Evolutionary conservation across 2,797 vertebrate species (phyloP).

Genomic region (Tarsius wallacei): DNA sequence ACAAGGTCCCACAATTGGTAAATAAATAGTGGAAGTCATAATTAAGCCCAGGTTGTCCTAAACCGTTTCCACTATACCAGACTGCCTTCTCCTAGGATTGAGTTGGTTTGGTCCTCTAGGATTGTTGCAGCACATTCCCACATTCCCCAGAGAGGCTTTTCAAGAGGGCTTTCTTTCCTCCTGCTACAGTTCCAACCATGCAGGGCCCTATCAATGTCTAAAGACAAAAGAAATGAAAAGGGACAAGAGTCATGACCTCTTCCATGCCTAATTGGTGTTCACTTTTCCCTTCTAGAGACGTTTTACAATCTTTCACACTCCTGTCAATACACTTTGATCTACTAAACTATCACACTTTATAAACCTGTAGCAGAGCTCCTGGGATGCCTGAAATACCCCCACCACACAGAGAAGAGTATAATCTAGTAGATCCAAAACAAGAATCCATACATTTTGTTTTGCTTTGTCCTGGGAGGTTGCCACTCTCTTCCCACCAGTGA

Average conservation of each 20-base stretch:
- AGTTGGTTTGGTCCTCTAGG: not conserved
- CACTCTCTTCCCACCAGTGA: constrained; percentile 42
- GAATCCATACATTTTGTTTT: constrained; percentile 52
- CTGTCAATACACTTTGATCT: not conserved
- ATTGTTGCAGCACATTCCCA: not conserved
- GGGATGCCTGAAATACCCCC: constrained; percentile 56
- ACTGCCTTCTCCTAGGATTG: not conserved
- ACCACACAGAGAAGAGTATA: not conserved
- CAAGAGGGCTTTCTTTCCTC: constrained; percentile 38
- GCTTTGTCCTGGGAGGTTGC: constrained; percentile 35
- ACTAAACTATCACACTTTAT: constrained; percentile 46
- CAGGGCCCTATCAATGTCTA: not conserved
- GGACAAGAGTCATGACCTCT: constrained; percentile 11
- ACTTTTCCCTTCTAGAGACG: constrained; percentile 32
- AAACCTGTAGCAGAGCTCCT: constrained; percentile 6
- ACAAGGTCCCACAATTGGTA: constrained; percentile 6
- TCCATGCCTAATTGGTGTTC: not conserved
- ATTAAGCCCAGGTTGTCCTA: not conserved
- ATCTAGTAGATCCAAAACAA: constrained; percentile 11
- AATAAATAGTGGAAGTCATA: constrained; percentile 1
- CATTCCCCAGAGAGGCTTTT: constrained; percentile 22
- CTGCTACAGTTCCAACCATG: constrained; percentile 15
- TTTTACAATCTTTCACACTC: not conserved
- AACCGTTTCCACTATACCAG: not conserved
- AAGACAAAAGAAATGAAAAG: constrained; percentile 52